phyloP scores from a whole-genome alignment of 1,140 invertebrate genomes.

The Lucilia cuprina region DNA sequence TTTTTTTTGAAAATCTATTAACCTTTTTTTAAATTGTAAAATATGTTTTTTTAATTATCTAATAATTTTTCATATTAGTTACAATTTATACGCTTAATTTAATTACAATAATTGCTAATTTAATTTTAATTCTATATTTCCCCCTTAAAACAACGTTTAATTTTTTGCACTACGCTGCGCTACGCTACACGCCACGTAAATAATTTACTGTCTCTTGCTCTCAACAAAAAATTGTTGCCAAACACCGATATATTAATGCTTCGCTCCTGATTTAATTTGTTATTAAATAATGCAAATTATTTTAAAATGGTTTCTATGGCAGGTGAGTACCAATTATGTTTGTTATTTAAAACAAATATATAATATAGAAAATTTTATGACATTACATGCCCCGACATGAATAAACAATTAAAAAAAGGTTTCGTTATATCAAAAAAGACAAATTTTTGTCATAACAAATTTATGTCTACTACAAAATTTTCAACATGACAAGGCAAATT shows the following conservation, averaged over 20 bases:
- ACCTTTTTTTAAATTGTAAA: neutral
- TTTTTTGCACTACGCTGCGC: conserved; percentile 21
- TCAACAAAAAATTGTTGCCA: neutral
- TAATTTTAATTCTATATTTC: conserved; percentile 4
- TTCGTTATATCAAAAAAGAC: too few relatives aligned
- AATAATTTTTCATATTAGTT: neutral
- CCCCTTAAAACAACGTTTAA: neutral
- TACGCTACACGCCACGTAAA: neutral
- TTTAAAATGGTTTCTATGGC: neutral
- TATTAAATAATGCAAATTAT: neutral
- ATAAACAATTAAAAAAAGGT: too few relatives aligned
- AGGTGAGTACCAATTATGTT: neutral
- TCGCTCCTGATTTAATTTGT: neutral
- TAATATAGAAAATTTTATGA: too few relatives aligned
- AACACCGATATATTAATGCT: neutral
- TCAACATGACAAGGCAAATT: too few relatives aligned
- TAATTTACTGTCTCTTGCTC: neutral
- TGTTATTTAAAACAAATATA: too few relatives aligned
- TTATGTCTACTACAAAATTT: too few relatives aligned
- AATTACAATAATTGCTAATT: conserved; percentile 15
- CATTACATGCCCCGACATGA: too few relatives aligned
- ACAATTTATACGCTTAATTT: conserved; percentile 3
- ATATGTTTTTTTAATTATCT: neutral
- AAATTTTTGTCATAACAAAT: too few relatives aligned
- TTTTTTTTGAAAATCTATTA: neutral